Evolutionary conservation across 2,113 vertebrate species (phyloP), one percentile per base, ranked within the genome.

Genomic region (Silurus meridionalis): DNA sequence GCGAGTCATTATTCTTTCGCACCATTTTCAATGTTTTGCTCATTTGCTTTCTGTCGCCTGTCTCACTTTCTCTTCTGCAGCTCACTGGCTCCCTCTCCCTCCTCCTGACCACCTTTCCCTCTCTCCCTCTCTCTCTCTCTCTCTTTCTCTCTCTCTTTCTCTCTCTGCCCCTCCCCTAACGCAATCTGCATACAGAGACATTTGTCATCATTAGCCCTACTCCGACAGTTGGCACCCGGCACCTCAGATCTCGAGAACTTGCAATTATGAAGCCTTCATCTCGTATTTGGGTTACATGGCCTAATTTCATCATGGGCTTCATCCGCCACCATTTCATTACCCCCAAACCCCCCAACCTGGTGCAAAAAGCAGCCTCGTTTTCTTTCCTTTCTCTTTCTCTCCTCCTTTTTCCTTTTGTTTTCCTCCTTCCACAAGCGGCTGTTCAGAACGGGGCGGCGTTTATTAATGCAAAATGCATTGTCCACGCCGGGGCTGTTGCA

Each of bases 161-260:
- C 92, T 91, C 86, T 86, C 86, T 88, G 6, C 90, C 87, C 88
- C 92, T 80, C 90, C 89, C 92, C 92, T 95, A 94, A 95, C 87
- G 94, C 96, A 96, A 97, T 99, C 97, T 98, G 96, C 98, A 98
- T 98, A 96, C 95, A 96, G 96, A 95, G 96, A 96, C 96, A 99
- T 99, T 99, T 99, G 97, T 99, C 98, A 99, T 98, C 98, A 99
- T 99, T 99, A 99, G 97, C 97, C 95, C 92, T 93, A 94, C 95
- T 95, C 95, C 99, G 98, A 98, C 98, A 99, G 97, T 98, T 96
- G 97, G 97, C 95, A 99, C 97, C 97, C 95, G 90, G 96, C 95
- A 96, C 96, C 96, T 97, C 96, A 95, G 96, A 97, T 95, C 96
- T 96, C 95, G 90, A 96, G 95, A 95, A 97, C 96, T 95, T 95